Evolutionary conservation across 2,888 invertebrate genomes (phyloP).

Genomic region (Ichneumoninae sp.): DNA sequence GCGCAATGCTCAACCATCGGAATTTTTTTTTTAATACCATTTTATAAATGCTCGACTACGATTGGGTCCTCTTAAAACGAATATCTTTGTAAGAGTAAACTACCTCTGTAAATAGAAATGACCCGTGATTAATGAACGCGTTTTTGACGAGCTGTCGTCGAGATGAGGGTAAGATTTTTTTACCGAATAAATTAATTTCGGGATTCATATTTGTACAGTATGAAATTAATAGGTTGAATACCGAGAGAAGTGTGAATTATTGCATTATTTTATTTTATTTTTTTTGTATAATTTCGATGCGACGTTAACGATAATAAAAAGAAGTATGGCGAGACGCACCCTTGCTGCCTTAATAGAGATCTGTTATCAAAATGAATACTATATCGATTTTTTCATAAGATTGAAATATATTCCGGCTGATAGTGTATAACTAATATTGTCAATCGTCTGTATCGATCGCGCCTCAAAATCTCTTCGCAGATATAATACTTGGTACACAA

Average conservation of each 20-base stretch:
- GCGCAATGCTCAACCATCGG: neutral
- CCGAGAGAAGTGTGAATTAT: neutral
- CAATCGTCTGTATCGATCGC: conserved; percentile 12
- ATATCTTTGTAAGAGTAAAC: neutral
- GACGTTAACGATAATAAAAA: conserved; percentile 23
- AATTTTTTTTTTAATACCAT: neutral
- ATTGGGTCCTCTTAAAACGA: neutral
- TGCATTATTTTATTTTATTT: neutral
- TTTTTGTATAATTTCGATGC: neutral
- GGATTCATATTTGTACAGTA: conserved; percentile 30
- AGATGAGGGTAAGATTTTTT: conserved; percentile 6
- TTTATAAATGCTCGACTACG: neutral
- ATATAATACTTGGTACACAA: conserved; percentile 13
- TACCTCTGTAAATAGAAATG: conserved; percentile 15
- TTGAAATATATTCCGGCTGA: conserved; percentile 13
- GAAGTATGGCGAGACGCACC: conserved; percentile 38
- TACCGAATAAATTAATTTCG: conserved; percentile 25
- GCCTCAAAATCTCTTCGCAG: neutral
- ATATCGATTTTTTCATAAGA: conserved; percentile 32
- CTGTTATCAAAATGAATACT: conserved; percentile 50
- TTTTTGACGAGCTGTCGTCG: conserved; percentile 17
- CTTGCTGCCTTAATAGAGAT: conserved; percentile 56
- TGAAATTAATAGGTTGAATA: conserved; percentile 12
- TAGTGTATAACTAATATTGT: neutral
- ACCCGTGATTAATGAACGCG: neutral